A percentile compares a stretch with the other conserved stretches of the same genome.
Evolutionary conservation across 1,140 invertebrate species (phyloP).

Genomic region (Pollicipes pollicipes): DNA sequence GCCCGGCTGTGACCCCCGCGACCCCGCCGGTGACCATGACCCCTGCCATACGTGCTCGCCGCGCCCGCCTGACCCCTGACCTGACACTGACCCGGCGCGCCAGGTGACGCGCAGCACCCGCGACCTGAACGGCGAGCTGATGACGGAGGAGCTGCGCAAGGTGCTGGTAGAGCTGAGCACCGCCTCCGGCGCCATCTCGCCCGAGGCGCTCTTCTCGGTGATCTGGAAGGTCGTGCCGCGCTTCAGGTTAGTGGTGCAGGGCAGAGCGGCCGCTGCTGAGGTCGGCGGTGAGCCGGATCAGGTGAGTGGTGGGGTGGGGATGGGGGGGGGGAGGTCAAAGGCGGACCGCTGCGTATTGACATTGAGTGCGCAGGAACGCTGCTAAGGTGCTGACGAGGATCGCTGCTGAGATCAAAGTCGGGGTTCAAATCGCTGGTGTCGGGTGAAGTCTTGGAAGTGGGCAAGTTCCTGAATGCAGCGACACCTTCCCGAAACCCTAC

Average conservation of each 20-base stretch:
- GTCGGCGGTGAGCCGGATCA: too few species aligned
- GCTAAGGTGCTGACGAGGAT: too few species aligned
- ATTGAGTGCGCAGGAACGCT: too few species aligned
- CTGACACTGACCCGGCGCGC: too few species aligned
- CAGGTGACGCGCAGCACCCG: slow-evolving; percentile 40
- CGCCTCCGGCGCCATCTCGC: slow-evolving; percentile 53
- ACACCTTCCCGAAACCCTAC: too few species aligned
- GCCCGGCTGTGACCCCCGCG: not conserved
- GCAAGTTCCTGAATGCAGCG: too few species aligned
- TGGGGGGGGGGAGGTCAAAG: too few species aligned
- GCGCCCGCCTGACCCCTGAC: slow-evolving; percentile 3
- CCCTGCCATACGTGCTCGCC: not conserved
- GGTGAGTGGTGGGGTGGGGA: too few species aligned
- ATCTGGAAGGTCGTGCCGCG: slow-evolving; percentile 72
- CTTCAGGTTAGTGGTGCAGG: slow-evolving; percentile 35
- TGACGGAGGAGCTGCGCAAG: slow-evolving; percentile 61
- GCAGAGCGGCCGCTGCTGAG: not conserved
- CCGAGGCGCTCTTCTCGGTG: slow-evolving; percentile 58
- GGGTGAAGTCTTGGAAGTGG: too few species aligned
- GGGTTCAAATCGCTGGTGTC: too few species aligned
- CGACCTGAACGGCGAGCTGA: slow-evolving; percentile 43
- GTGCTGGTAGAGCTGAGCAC: slow-evolving; percentile 50
- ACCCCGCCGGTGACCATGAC: not conserved
- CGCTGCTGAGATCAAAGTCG: too few species aligned
- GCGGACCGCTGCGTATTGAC: too few species aligned